phyloP scores from a whole-genome alignment of 2,113 vertebrate genomes.

The Phocoena sinus region DNA sequence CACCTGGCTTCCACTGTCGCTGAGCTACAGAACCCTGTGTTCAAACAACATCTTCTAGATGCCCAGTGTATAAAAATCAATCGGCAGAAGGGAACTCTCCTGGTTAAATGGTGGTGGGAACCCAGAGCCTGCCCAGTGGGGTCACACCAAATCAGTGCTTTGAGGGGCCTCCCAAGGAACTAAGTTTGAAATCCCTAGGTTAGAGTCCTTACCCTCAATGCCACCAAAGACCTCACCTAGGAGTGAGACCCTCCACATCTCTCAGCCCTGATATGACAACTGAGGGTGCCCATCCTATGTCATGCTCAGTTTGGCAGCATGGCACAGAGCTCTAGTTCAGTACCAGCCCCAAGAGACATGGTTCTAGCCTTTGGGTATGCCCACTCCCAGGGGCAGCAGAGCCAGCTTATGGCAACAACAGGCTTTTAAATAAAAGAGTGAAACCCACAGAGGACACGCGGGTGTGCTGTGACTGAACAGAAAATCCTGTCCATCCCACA shows the following conservation, averaged over 20 bases:
- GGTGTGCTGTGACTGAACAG: neutral
- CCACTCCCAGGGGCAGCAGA: neutral
- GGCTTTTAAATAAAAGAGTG: neutral
- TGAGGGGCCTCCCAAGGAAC: neutral
- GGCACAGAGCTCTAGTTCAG: neutral
- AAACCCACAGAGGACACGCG: neutral
- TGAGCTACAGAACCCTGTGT: neutral
- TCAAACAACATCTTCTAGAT: neutral
- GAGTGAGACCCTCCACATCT: neutral
- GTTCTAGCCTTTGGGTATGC: neutral
- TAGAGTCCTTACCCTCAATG: neutral
- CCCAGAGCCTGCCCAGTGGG: neutral
- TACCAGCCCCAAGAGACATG: neutral
- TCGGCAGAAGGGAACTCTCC: neutral
- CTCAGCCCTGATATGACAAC: fast-evolving
- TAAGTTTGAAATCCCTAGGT: neutral
- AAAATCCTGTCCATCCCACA: neutral
- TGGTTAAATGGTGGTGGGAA: neutral
- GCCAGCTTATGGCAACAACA: neutral
- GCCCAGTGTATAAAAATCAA: neutral
- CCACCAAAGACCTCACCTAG: neutral
- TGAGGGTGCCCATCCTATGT: neutral
- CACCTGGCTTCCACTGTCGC: neutral
- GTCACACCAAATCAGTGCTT: neutral
- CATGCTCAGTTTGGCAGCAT: neutral